Conservation (phyloP, 2,888 invertebrate genomes). For the Ceratothoa steindachneri region DNA sequence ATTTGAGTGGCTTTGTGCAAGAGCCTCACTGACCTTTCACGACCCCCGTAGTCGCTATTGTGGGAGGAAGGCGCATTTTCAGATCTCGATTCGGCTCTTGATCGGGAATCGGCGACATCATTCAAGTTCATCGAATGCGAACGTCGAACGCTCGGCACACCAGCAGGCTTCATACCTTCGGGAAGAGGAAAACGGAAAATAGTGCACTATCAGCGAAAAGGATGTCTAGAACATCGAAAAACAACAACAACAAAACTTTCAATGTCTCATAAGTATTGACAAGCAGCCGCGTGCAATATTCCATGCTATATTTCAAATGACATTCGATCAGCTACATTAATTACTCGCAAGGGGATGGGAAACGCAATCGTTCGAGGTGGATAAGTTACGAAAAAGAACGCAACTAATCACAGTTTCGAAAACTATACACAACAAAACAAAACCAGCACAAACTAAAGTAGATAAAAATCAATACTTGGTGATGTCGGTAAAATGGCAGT, state of each 20-base stretch:
- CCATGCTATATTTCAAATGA: too few species aligned
- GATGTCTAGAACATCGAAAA: too few species aligned
- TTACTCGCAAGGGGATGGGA: too few species aligned
- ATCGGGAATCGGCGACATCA: slow-evolving; percentile 31
- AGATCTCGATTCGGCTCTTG: slow-evolving; percentile 23
- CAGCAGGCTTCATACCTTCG: slow-evolving; percentile 39
- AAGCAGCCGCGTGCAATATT: too few species aligned
- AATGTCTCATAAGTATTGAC: too few species aligned
- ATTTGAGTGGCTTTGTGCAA: too few species aligned
- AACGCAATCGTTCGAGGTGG: too few species aligned
- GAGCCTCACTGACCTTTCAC: slow-evolving; percentile 32
- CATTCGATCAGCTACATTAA: too few species aligned
- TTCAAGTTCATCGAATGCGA: slow-evolving; percentile 45
- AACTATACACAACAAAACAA: not conserved
- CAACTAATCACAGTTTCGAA: too few species aligned
- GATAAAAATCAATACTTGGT: slow-evolving; percentile 41
- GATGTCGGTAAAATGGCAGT: not conserved
- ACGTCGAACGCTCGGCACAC: slow-evolving; percentile 38
- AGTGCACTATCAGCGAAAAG: too few species aligned
- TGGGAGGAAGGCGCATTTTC: slow-evolving; percentile 39
- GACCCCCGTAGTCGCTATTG: slow-evolving; percentile 45
- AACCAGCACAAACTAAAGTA: not conserved
- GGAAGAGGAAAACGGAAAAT: not conserved
- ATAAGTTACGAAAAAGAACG: too few species aligned
- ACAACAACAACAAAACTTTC: too few species aligned